Evolutionary conservation across 92 coral and sea anemone genomes (phyloP), one percentile per base, ranked within the genome.

Genomic region (Phenganax stokvisi): DNA sequence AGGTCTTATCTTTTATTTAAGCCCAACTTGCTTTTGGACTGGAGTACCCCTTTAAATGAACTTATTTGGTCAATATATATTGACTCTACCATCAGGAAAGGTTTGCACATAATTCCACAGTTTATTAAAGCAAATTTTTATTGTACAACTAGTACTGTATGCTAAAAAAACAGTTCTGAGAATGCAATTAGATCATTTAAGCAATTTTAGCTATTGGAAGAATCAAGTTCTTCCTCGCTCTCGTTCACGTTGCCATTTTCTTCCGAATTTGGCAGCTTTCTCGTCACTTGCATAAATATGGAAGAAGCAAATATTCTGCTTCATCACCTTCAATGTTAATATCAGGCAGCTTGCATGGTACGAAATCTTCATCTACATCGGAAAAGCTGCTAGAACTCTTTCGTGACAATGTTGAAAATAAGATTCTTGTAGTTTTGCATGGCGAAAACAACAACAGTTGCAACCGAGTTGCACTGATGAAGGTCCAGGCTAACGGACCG

Each of bases 1-100:
- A 27, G 10, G 71, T 51, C 54, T 29, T 56, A 76, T 76, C 81
- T 76, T 76, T 60, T 72, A 78, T 52, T 78, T 57, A 77, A 69
- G 51, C 76, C 76, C 51, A 44, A 71, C 15, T 20, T 20, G 25
- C 25, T 20, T 20, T 20, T 20, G 25, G 25, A 20, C 25, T 20
- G 25, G 25, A 20, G 25, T 20, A 20, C 25, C 25, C 25, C 25
- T 20, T 20, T 20, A 20, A 20, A 20, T 20, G 25, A 20, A 15
- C 25, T 20, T 20, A 20, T 20, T 20, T 20, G 17, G 12, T 59
- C 12, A 4, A 3, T 62, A 62, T 62, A 3, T 62, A 62, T 9
- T 62, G 27, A 1, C 17, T 62, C 7, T n/a, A 62, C 1, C 17
- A 37, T 6, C 16, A 58, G 16, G 16, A 11, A 15, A 58, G 16